phyloP scores from a whole-genome alignment of 2,797 vertebrate species.

The Poeciliopsis infans region DNA sequence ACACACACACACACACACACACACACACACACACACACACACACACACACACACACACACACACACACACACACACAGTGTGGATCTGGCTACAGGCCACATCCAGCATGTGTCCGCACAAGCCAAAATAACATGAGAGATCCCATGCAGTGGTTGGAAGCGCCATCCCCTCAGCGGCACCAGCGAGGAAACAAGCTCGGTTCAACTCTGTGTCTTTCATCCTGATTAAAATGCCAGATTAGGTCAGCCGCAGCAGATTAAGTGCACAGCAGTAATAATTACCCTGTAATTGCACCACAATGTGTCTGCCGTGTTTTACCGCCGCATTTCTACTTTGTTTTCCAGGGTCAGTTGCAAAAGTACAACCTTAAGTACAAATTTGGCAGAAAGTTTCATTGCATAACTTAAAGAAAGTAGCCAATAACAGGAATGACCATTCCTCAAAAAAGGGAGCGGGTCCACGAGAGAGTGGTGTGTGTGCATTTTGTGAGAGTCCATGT shows the following conservation, averaged over 20 bases:
- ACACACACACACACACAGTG: constrained; percentile 36
- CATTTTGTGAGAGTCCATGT: constrained; percentile 50
- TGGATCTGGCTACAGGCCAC: constrained; percentile 59
- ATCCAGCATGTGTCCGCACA: constrained; percentile 61
- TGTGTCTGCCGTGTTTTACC: constrained; percentile 45
- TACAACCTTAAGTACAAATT: constrained; percentile 15
- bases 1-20: constrained; percentile 17
- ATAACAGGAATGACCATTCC: constrained; percentile 36
- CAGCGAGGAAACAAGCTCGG: constrained; percentile 45
- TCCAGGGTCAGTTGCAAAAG: constrained; percentile 23
- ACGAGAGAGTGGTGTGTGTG: constrained; percentile 41
- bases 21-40: constrained; percentile 20
- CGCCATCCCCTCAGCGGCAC: constrained; percentile 49
- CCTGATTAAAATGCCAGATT: constrained; percentile 68
- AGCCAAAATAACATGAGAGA: constrained; percentile 63
- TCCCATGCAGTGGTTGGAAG: constrained; percentile 35
- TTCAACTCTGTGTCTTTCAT: constrained; percentile 62
- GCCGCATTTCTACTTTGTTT: constrained; percentile 32
- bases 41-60: constrained; percentile 28
- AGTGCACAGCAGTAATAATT: constrained; percentile 63
- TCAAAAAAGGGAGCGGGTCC: constrained; percentile 25
- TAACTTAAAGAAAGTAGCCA: constrained; percentile 29
- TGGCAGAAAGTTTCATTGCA: neutral
- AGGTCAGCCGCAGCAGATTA: constrained; percentile 63
- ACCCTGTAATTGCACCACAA: constrained; percentile 58